Conservation (phyloP, 2,113 vertebrate species). For the Stomatorhinus ivindoensis region DNA sequence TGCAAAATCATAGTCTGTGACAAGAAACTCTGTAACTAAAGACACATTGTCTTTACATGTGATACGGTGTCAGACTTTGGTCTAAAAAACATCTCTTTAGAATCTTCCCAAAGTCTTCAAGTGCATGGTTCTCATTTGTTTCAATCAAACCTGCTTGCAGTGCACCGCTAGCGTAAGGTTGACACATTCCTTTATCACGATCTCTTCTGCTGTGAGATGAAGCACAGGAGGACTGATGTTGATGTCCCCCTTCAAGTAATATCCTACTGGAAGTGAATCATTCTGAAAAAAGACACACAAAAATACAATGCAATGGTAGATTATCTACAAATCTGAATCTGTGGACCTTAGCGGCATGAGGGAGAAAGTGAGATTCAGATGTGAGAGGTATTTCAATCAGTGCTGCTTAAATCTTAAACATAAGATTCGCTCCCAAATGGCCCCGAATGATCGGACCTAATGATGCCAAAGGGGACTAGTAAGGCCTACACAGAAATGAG, state of each 20-base stretch:
- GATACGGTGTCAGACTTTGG: neutral
- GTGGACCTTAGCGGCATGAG: neutral
- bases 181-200: neutral
- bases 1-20: neutral
- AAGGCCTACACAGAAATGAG: neutral
- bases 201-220: neutral
- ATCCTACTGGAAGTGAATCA: neutral
- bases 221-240: neutral
- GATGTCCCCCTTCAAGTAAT: neutral
- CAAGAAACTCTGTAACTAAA: neutral
- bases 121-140: neutral
- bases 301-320: neutral
- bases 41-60: neutral
- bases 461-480: neutral
- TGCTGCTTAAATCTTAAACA: neutral
- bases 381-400: neutral
- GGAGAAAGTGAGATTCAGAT: neutral
- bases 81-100: neutral
- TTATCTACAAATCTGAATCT: neutral
- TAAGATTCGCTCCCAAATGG: neutral
- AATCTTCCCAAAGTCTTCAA: neutral
- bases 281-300: neutral
- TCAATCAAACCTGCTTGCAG: neutral
- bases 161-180: neutral
- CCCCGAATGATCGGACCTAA: neutral